These are phyloP conservation scores for Centropus unirufus DNA, from an alignment of 2,113 vertebrate genomes.

Conservation along the genomic window DNA sequence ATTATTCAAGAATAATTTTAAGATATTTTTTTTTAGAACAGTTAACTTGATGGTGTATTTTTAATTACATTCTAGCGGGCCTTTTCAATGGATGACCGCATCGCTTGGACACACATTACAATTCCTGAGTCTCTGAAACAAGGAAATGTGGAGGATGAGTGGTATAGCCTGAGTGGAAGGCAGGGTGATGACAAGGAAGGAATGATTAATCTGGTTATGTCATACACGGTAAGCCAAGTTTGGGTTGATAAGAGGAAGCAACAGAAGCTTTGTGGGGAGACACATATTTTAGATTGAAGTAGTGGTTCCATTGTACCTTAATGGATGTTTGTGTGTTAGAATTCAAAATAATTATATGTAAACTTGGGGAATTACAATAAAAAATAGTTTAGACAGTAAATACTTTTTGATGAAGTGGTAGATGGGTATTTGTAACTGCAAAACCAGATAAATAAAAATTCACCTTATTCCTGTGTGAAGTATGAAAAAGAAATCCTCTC, in stretches of 20 bases:
- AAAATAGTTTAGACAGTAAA: background rate
- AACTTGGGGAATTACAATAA: background rate
- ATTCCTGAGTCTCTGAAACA: slow-evolving; percentile 90
- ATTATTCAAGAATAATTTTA: background rate
- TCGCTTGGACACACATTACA: slow-evolving; percentile 96
- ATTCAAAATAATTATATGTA: background rate
- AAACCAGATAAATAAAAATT: background rate
- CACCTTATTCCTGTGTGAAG: background rate
- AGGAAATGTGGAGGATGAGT: slow-evolving; percentile 92
- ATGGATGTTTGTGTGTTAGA: background rate
- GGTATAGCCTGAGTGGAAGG: slow-evolving; percentile 93
- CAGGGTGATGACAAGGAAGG: slow-evolving; percentile 98
- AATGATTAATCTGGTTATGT: slow-evolving; percentile 99
- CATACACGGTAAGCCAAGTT: slow-evolving; percentile 85
- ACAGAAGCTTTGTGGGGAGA: background rate
- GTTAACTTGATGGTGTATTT: background rate
- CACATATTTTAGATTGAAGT: background rate
- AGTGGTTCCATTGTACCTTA: background rate
- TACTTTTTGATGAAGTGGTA: background rate
- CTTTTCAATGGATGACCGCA: slow-evolving; percentile 98
- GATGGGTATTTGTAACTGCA: background rate
- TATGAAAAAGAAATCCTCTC: background rate
- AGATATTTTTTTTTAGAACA: background rate
- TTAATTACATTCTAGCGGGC: slow-evolving; percentile 81
- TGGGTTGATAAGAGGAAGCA: background rate